Base-by-base conservation (phyloP, 2,113 vertebrate species). In the Muscicapa adusta region DNA sequence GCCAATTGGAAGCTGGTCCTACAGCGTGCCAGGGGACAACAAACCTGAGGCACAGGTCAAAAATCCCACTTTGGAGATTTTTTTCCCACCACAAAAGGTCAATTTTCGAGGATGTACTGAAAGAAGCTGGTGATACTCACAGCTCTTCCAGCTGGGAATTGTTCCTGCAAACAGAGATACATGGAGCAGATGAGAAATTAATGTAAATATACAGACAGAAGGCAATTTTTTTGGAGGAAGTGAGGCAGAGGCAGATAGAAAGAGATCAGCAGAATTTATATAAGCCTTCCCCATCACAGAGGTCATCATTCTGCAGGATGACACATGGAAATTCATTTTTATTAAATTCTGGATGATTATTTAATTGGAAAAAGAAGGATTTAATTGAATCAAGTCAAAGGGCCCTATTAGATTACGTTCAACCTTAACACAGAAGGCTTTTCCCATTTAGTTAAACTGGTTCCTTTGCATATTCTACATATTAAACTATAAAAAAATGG, bases 331-430 rank as follows among this genome's bases (percentile, higher is more conserved):
- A 97, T 80, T 74, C 8, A 18, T 91, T 95, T 97, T 93, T 97
- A 95, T 93, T 81, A 88, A 89, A 94, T 96, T 84, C 82, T n/a
- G 65, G 67, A 72, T 83, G 91, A 96, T 97, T 92, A 94, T 96
- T 96, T 96, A 96, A 96, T 97, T 96, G 93, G 94, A 86, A 94
- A 95, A 95, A 92, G 96, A 96, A 95, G 80, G 80, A 91, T 97
- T 91, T 97, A 89, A 96, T 95, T 88, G 94, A 91, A 91, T 91
- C 67, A 80, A 88, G 95, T 92, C 94, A 85, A 77, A 91, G 81
- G 60, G 84, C 47, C 29, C 12, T 84, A 89, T 91, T 78, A 91
- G 96, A 95, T 94, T 93, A 88, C 7, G 14, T 66, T 95, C 93
- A 80, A 33, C 50, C 71, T 73, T 79, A 75, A 89, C 67, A 84